Evolutionary conservation across 2,888 invertebrate species (phyloP).

Genomic region (Trachelus iudaicus): DNA sequence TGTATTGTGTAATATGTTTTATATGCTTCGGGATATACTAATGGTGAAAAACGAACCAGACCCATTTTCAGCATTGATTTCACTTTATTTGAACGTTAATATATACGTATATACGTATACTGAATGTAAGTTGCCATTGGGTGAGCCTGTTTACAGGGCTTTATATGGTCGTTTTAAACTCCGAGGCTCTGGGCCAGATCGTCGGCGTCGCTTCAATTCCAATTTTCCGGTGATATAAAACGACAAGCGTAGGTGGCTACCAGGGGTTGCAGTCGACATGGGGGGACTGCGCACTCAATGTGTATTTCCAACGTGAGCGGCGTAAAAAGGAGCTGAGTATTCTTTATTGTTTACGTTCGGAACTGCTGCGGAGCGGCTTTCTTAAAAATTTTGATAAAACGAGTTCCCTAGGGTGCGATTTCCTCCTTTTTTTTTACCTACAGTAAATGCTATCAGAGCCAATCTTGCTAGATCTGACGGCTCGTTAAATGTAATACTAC

Average conservation of each 20-base stretch:
- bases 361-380: background rate
- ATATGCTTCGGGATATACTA: background rate
- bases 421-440: background rate
- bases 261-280: slow-evolving; percentile 2
- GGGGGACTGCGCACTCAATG: background rate
- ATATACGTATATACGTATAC: background rate
- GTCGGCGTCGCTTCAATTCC: slow-evolving; percentile 45
- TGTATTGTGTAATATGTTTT: background rate
- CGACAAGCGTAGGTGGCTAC: slow-evolving; percentile 34
- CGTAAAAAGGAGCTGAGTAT: background rate
- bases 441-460: background rate
- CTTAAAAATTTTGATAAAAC: background rate
- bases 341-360: background rate
- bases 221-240: slow-evolving; percentile 55
- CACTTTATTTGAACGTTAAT: background rate
- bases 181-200: slow-evolving; percentile 25
- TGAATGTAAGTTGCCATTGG: slow-evolving; percentile 9
- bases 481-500: background rate
- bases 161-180: slow-evolving; percentile 48
- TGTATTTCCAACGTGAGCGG: background rate
- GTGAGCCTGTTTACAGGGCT: slow-evolving; percentile 36
- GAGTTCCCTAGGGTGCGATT: background rate
- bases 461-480: background rate
- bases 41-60: background rate
- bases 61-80: background rate